phyloP scores from a whole-genome alignment of 2,797 vertebrate species.

The Oophaga sylvatica region DNA sequence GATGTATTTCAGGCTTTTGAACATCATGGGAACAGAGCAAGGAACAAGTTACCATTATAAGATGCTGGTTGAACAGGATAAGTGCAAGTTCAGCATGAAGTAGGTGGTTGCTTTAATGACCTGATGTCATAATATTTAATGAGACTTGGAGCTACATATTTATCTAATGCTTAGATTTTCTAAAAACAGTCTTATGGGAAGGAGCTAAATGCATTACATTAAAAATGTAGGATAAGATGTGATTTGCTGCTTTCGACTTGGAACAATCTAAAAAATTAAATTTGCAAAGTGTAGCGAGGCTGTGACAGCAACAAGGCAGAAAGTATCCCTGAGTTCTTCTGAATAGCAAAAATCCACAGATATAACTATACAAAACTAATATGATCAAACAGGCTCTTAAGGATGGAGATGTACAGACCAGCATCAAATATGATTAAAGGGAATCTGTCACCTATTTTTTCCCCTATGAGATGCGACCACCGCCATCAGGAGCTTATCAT shows the following conservation, averaged over 20 bases:
- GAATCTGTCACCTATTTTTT: too few species aligned
- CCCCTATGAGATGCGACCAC: too few species aligned
- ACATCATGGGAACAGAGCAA: background rate
- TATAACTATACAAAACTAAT: background rate
- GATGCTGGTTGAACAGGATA: background rate
- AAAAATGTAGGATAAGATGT: background rate
- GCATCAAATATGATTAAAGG: background rate
- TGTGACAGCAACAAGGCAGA: background rate
- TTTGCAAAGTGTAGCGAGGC: background rate
- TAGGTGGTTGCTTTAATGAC: background rate
- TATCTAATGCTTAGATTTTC: background rate
- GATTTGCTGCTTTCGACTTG: background rate
- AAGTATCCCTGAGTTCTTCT: too few species aligned
- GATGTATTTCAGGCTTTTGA: background rate
- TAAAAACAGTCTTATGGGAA: background rate
- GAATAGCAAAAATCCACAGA: background rate
- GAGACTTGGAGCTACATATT: background rate
- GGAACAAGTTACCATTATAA: background rate
- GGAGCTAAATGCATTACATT: background rate
- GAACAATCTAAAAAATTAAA: background rate
- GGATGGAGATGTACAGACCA: background rate
- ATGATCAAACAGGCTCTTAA: background rate
- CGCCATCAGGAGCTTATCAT: too few species aligned
- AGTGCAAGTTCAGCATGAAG: background rate
- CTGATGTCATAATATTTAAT: background rate